These are phyloP conservation scores for Sebastolobus altivelis DNA, from an alignment of 2,797 vertebrate species.

Conservation along the genomic window DNA sequence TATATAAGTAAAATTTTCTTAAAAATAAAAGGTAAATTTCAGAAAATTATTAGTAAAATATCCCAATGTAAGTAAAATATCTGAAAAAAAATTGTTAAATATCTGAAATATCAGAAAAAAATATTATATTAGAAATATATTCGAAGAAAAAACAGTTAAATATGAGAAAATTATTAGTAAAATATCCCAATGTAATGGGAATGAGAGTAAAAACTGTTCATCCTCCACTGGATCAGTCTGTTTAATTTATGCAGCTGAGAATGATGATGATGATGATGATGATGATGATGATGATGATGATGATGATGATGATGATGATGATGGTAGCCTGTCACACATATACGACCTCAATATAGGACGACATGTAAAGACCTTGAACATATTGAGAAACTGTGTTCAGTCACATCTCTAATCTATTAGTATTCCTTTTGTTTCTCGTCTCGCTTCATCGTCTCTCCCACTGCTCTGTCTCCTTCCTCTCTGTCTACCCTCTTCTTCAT, in stretches of 20 bases:
- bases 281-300: too few species aligned
- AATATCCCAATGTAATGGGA: too few species aligned
- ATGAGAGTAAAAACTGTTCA: not conserved
- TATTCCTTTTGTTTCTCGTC: slow-evolving; percentile 42
- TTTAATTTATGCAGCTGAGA: slow-evolving; percentile 11
- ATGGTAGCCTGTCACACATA: slow-evolving; percentile 5
- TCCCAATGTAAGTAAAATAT: too few species aligned
- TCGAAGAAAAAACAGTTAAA: too few species aligned
- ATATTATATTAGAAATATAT: too few species aligned
- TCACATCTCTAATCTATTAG: slow-evolving; percentile 29
- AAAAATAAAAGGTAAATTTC: too few species aligned
- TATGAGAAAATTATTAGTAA: too few species aligned
- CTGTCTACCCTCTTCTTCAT: slow-evolving; percentile 22
- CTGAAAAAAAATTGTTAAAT: too few species aligned
- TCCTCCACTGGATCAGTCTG: slow-evolving; percentile 12
- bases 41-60: too few species aligned
- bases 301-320: not conserved
- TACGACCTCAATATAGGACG: not conserved
- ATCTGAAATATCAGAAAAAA: too few species aligned
- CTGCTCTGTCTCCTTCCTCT: slow-evolving; percentile 6
- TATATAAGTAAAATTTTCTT: too few species aligned
- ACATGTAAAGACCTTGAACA: slow-evolving; percentile 11
- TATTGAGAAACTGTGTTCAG: not conserved
- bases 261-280: not conserved
- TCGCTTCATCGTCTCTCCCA: slow-evolving; percentile 23